Evolutionary conservation across 2,888 invertebrate species (phyloP).

Genomic region (Trissolcus brochymenae): DNA sequence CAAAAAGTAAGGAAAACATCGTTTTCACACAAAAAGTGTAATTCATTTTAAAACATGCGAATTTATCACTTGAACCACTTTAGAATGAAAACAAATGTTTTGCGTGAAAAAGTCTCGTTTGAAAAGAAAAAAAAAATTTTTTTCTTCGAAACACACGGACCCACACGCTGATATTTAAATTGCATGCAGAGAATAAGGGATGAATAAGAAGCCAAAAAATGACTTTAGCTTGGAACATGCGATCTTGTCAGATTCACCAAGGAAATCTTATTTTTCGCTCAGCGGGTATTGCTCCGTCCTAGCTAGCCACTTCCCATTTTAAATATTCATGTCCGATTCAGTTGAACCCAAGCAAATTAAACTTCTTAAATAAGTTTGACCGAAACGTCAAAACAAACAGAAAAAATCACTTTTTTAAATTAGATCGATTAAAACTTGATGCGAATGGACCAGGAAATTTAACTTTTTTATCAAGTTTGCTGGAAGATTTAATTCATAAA

Average conservation of each 20-base stretch:
- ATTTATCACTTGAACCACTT: too few species aligned
- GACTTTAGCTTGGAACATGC: slow-evolving; percentile 27
- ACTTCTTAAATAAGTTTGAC: slow-evolving; percentile 33
- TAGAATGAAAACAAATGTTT: too few species aligned
- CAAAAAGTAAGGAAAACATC: background rate
- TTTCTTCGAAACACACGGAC: too few species aligned
- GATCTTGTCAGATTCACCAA: slow-evolving; percentile 7
- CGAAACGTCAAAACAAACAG: slow-evolving; percentile 13
- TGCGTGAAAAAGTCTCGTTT: too few species aligned
- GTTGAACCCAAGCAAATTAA: slow-evolving; percentile 19
- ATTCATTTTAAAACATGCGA: too few species aligned
- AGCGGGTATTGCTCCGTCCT: background rate
- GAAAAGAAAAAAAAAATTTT: background rate
- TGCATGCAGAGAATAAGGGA: background rate
- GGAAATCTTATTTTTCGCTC: background rate
- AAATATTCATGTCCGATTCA: slow-evolving; percentile 39
- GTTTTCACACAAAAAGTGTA: too few species aligned
- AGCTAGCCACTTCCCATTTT: slow-evolving; percentile 32
- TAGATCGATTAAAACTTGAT: slow-evolving; percentile 2
- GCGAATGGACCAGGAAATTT: too few species aligned
- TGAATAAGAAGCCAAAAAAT: slow-evolving; percentile 24
- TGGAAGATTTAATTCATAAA: background rate
- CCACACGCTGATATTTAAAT: background rate
- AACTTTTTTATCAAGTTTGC: background rate
- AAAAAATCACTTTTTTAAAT: background rate